These are phyloP conservation scores for Pheosia tremula DNA, from an alignment of 2,888 invertebrate genomes.

Conservation along the genomic window DNA sequence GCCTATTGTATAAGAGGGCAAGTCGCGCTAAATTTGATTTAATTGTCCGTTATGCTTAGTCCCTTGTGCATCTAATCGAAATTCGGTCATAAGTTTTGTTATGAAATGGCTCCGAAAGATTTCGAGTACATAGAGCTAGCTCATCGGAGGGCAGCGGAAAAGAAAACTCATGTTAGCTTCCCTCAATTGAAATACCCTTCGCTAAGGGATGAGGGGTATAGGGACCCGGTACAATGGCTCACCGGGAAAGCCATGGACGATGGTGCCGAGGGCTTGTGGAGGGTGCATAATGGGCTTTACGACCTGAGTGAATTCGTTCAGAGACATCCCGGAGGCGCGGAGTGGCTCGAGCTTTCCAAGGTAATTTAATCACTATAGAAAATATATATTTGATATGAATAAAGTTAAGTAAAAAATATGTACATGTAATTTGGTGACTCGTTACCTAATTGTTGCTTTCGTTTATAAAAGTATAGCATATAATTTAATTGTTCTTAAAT, in stretches of 20 bases:
- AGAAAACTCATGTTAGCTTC: constrained; percentile 78
- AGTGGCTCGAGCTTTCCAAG: constrained; percentile 89
- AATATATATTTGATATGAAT: constrained; percentile 2
- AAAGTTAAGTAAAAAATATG: too few species aligned
- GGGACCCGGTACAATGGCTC: constrained; percentile 84
- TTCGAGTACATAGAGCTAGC: constrained; percentile 58
- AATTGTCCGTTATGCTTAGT: constrained; percentile 9
- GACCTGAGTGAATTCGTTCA: constrained; percentile 92
- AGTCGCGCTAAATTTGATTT: constrained; percentile 2
- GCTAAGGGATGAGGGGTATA: constrained; percentile 69
- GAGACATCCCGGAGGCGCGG: constrained; percentile 93
- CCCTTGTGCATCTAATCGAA: constrained; percentile 2
- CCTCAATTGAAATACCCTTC: constrained; percentile 82
- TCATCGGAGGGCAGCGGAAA: constrained; percentile 55
- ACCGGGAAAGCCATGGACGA: constrained; percentile 87
- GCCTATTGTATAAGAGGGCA: background rate
- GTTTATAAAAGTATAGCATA: too few species aligned
- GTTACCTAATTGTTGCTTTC: too few species aligned
- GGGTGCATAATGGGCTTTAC: constrained; percentile 91
- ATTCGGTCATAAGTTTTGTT: background rate
- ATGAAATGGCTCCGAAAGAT: constrained; percentile 55
- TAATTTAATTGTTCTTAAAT: too few species aligned
- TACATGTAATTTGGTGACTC: too few species aligned
- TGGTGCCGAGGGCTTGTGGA: constrained; percentile 91
- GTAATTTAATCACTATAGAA: constrained; percentile 59